Evolutionary conservation across 1,140 invertebrate genomes (phyloP), one percentile per base, ranked within the genome.

Genomic region (Drosophila athabasca): DNA sequence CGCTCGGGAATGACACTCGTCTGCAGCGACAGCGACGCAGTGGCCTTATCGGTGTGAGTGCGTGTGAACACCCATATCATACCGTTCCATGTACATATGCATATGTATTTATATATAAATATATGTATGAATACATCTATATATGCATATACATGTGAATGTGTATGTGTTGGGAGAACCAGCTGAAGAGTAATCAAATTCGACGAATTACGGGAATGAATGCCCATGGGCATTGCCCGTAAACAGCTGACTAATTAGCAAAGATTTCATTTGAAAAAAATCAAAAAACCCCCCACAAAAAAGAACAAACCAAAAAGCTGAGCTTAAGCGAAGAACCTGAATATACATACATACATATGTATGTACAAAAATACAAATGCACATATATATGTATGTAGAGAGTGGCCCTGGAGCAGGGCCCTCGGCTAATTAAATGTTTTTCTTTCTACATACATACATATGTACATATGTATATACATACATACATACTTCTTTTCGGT

Each of bases 241-340:
- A 54, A 45, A 66, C 57, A 73, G 68, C 80, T 84, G 72, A 80
- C 76, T 76, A 84, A 76, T 84, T 84, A 76, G 70, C 61, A 75
- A 60, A 55, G 70, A 22, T 31, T 48, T 60, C 50, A 69, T 65
- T 45, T 57, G 41, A 65, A 72, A 66, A 65, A 72, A 62, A 70
- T 78, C 24, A 57, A 52, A 49, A 24, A 48, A 61, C 62, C 29
- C 41, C 48, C 19, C 41, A 41, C 44, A 2, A 17, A 31, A 6
- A 17, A 9, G 7, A 43, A n/a, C 11, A 24, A 24, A 6, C 22
- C 6, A 13, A 22, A 43, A 15, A 24, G 35, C 35, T 39, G 11
- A 39, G 35, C 35, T 39, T 39, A 13, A 39, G 35, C 11, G 35
- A 39, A 39, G 35, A 39, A 13, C 35, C 35, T 5, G 11, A 13